These are phyloP conservation scores for Chelon labrosus DNA, from an alignment of 2,797 vertebrate genomes.

Conservation along the genomic window DNA sequence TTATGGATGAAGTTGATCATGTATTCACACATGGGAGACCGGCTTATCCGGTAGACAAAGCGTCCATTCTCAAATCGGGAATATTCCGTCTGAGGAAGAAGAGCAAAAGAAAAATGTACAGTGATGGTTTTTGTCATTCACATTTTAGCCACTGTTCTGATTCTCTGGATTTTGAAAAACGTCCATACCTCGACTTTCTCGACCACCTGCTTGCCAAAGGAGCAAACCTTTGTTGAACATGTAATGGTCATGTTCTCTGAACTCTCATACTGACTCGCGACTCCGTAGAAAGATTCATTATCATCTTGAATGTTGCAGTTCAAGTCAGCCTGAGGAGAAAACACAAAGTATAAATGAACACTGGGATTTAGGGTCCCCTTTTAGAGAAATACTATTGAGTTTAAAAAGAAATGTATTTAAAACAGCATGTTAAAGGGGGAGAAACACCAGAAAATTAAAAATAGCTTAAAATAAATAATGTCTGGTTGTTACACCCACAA, in stretches of 20 bases:
- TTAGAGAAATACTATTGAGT: not conserved
- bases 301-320: constrained; percentile 99
- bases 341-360: not conserved
- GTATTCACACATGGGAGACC: constrained; percentile 99
- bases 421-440: too few relatives aligned
- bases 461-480: too few relatives aligned
- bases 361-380: not conserved
- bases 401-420: too few relatives aligned
- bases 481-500: too few relatives aligned
- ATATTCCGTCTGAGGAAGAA: constrained; percentile 91
- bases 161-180: not conserved
- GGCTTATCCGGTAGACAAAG: constrained; percentile 98
- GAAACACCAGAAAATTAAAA: too few relatives aligned
- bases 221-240: constrained; percentile 99
- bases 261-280: constrained; percentile 98
- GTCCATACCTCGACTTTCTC: constrained; percentile 98
- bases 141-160: not conserved
- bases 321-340: constrained; percentile 90
- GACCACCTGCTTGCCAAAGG: constrained; percentile 99
- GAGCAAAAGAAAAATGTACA: not conserved
- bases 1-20: constrained; percentile 99
- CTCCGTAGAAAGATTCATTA: constrained; percentile 95
- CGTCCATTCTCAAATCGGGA: constrained; percentile 98
- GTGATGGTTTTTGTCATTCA: not conserved
- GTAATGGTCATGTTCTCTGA: constrained; percentile 99